Conservation (phyloP, 1,140 invertebrate genomes). For the Belonocnema kinseyi region DNA sequence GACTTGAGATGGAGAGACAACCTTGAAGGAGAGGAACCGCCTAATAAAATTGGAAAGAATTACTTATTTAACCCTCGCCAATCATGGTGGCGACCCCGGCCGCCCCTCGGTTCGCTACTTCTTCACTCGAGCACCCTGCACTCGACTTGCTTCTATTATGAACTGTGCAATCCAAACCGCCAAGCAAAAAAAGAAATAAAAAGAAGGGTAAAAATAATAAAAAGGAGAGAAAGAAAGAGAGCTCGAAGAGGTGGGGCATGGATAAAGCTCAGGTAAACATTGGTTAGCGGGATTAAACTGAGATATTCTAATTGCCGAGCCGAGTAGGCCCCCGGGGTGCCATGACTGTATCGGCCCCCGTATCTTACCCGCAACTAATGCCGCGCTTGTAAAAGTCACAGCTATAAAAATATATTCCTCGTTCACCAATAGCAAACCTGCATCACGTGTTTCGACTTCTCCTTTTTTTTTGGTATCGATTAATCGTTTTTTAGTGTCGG, state of each 20-base stretch:
- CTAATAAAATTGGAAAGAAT: slow-evolving; percentile 67
- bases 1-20: too few relatives aligned
- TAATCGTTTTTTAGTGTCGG: not conserved
- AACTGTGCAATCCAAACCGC: too few relatives aligned
- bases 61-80: slow-evolving; percentile 59
- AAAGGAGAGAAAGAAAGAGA: slow-evolving; percentile 30
- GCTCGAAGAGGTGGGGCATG: slow-evolving; percentile 39
- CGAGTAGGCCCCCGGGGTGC: slow-evolving; percentile 66
- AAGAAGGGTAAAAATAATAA: slow-evolving; percentile 35
- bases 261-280: slow-evolving; percentile 64
- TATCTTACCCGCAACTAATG: slow-evolving; percentile 59
- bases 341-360: slow-evolving; percentile 66
- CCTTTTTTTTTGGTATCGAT: not conserved
- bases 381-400: slow-evolving; percentile 46
- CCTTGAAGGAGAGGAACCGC: slow-evolving; percentile 37
- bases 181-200: not conserved
- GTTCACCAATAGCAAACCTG: slow-evolving; percentile 55
- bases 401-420: slow-evolving; percentile 58
- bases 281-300: slow-evolving; percentile 64
- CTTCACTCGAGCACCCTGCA: slow-evolving; percentile 38
- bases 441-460: not conserved
- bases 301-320: slow-evolving; percentile 71
- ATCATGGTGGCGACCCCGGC: too few relatives aligned
- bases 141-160: too few relatives aligned
- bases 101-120: slow-evolving; percentile 35